Evolutionary conservation across 2,888 invertebrate genomes (phyloP), one percentile per base, ranked within the genome.

Genomic region (Coelogynopora nodosa): DNA sequence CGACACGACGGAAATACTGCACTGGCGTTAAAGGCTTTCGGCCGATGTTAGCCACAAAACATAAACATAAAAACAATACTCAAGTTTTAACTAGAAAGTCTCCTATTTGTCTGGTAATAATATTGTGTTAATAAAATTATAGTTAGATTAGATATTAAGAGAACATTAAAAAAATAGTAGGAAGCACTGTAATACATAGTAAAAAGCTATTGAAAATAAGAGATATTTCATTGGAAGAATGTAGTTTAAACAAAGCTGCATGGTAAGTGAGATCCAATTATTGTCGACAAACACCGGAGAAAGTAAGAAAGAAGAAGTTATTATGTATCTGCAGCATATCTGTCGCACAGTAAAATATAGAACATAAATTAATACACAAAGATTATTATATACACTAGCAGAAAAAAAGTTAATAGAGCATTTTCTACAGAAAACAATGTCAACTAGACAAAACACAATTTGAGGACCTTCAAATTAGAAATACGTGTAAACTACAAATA

Each of bases 351-450:
- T 74, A 13, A 74, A 49, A 49, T 49, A 49, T 49, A 49, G 49
- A 49, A 49, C 49, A 49, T 49, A 49, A 49, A 49, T 49, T 49
- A 49, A 49, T 49, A 49, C 10, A 49, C 18, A 49, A 5, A 49
- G 5, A 49, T 49, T 49, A 74, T 5, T 74, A 74, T 74, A 74
- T 74, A 74, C 74, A 74, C 18, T 74, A 74, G 74, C 5, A 23
- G 23, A 74, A 74, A 74, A 74, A 26, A 74, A 5, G n/a, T n/a
- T n/a, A 49, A 74, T 74, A 10, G 74, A 74, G 74, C 74, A 74
- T 74, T 74, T 74, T 74, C 74, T 74, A 26, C 74, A 74, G 74
- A 74, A 74, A 74, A 74, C 74, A 74, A 74, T 74, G 18, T 74
- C 27, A 74, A 74, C 74, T 74, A 74, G 74, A 74, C 27, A 74